These are phyloP conservation scores for Bagarius yarrelli DNA, from an alignment of 2,113 vertebrate genomes.

Conservation along the genomic window DNA sequence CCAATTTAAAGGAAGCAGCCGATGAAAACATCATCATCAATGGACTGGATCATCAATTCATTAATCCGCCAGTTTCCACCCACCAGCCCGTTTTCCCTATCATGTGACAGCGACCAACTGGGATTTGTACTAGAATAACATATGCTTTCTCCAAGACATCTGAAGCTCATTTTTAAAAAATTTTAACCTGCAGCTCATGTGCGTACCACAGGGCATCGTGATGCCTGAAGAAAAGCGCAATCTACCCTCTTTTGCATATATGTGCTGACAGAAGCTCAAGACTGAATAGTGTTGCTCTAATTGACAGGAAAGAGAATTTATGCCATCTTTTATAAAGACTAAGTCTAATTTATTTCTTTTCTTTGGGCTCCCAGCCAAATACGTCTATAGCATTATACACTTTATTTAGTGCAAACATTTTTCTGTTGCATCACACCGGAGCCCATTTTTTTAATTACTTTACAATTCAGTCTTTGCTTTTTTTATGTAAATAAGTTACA, in stretches of 20 bases:
- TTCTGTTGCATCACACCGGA: not conserved
- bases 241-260: not conserved
- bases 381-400: not conserved
- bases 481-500: not conserved
- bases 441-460: not conserved
- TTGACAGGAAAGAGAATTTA: not conserved
- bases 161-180: not conserved
- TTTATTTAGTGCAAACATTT: not conserved
- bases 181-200: not conserved
- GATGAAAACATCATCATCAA: no score
- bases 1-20: no score
- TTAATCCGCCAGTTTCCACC: not conserved
- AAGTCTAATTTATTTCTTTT: not conserved
- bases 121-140: not conserved
- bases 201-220: not conserved
- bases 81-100: not conserved
- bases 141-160: not conserved
- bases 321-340: not conserved
- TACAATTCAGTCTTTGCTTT: not conserved
- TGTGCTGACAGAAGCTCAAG: not conserved
- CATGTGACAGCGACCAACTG: not conserved
- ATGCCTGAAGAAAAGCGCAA: no score
- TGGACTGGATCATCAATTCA: not conserved
- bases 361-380: not conserved
- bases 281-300: not conserved